Evolutionary conservation across 2,113 vertebrate genomes (phyloP).

Genomic region (Seriola dumerili): DNA sequence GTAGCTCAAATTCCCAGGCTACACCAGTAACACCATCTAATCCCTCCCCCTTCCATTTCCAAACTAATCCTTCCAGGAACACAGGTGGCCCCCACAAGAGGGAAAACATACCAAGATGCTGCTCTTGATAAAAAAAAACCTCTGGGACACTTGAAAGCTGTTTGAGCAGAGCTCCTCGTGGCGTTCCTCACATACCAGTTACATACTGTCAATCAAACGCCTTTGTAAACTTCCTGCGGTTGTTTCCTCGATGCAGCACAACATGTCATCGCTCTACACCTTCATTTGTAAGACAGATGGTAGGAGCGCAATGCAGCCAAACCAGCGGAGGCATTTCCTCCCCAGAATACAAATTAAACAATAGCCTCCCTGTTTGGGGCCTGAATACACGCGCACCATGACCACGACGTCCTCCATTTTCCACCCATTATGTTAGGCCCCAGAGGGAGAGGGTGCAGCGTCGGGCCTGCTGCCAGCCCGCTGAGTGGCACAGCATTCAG

Average conservation of each 20-base stretch:
- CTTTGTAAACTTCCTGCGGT: conserved; percentile 15
- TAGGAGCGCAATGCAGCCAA: conserved; percentile 56
- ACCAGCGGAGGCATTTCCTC: conserved; percentile 70
- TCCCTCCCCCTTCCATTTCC: conserved; percentile 40
- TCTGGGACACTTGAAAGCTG: conserved; percentile 3
- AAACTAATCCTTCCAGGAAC: conserved; percentile 73
- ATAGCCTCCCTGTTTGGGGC: conserved; percentile 40
- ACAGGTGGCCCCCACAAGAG: conserved; percentile 61
- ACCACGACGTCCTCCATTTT: conserved; percentile 36
- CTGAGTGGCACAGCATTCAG: conserved; percentile 47
- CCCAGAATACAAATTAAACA: conserved; percentile 63
- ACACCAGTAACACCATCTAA: conserved; percentile 55
- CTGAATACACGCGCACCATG: conserved; percentile 3
- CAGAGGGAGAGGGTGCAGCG: conserved; percentile 49
- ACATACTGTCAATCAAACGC: neutral
- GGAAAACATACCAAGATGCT: conserved; percentile 58
- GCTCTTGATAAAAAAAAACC: conserved; percentile 53
- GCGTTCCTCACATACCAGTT: conserved; percentile 46
- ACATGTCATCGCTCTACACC: conserved; percentile 43
- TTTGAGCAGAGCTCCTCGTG: neutral
- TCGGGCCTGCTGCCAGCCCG: conserved; percentile 51
- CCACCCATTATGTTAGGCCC: conserved; percentile 48
- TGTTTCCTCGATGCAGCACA: conserved; percentile 21
- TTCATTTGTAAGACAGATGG: conserved; percentile 38
- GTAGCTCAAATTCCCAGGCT: conserved; percentile 42